These are phyloP conservation scores for Notarius lentiginosus DNA, from an alignment of 2,113 vertebrate species.

Conservation along the genomic window DNA sequence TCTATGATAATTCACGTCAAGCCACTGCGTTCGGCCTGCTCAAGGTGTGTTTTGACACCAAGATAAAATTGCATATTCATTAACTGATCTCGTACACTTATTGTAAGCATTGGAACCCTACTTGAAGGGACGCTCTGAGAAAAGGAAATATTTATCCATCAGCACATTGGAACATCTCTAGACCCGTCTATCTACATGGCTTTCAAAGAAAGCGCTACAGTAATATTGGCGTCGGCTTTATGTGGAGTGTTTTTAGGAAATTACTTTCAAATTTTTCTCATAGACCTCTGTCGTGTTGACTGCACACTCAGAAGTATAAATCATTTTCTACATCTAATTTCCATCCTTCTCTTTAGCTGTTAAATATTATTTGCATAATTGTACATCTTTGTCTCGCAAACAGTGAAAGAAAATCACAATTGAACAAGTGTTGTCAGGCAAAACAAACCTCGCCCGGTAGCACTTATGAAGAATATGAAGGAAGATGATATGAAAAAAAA, in stretches of 20 bases:
- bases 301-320: not conserved
- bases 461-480: too few species aligned
- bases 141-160: not conserved
- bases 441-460: too few species aligned
- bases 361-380: not conserved
- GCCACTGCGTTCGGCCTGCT: conserved; percentile 94
- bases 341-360: not conserved
- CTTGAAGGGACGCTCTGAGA: not conserved
- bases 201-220: not conserved
- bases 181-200: not conserved
- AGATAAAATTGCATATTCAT: not conserved
- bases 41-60: conserved; percentile 73
- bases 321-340: not conserved
- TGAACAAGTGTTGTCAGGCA: too few species aligned
- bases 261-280: not conserved
- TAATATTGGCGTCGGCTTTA: not conserved
- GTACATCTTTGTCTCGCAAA: not conserved
- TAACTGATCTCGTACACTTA: not conserved
- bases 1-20: conserved; percentile 90
- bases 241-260: not conserved
- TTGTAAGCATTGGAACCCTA: not conserved
- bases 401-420: not conserved
- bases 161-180: not conserved
- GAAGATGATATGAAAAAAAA: too few species aligned
- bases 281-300: not conserved